Percentiles rank a stretch among this genome's conserved stretches.
Evolutionary conservation across 2,113 vertebrate genomes (phyloP).

Genomic region (Pungitius pungitius): DNA sequence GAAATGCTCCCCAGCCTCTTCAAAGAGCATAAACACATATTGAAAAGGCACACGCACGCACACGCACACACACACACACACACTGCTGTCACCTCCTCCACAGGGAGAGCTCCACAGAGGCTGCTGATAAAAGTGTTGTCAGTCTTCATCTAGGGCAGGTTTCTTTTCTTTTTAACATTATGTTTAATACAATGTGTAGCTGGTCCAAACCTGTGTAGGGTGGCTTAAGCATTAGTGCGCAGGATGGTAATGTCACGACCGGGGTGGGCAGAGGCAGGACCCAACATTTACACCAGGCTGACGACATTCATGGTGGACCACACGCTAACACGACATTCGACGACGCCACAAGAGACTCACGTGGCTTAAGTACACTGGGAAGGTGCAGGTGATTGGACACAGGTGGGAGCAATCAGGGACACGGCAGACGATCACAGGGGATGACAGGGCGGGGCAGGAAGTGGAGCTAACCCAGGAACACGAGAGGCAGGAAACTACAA

Average conservation of each 20-base stretch:
- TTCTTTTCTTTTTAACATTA: constrained; percentile 19
- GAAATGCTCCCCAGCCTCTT: constrained; percentile 46
- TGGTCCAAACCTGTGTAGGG: constrained; percentile 49
- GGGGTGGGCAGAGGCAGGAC: no score
- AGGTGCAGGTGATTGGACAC: no score
- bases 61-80: constrained; percentile 35
- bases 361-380: no score
- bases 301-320: no score
- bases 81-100: constrained; percentile 54
- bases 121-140: constrained; percentile 64
- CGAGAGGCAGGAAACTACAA: no score
- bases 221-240: constrained; percentile 59
- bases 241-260: constrained; percentile 63
- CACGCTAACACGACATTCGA: no score
- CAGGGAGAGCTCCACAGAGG: constrained; percentile 54
- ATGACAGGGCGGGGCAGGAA: no score
- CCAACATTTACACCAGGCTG: no score
- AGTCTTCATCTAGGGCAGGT: constrained; percentile 42
- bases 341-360: no score
- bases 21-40: constrained; percentile 66
- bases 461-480: no score
- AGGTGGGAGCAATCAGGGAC: no score
- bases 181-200: constrained; percentile 43
- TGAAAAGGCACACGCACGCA: constrained; percentile 35
- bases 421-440: no score